Base-by-base conservation (phyloP, 2,797 vertebrate genomes). In the Myioborus melanocephalus region DNA sequence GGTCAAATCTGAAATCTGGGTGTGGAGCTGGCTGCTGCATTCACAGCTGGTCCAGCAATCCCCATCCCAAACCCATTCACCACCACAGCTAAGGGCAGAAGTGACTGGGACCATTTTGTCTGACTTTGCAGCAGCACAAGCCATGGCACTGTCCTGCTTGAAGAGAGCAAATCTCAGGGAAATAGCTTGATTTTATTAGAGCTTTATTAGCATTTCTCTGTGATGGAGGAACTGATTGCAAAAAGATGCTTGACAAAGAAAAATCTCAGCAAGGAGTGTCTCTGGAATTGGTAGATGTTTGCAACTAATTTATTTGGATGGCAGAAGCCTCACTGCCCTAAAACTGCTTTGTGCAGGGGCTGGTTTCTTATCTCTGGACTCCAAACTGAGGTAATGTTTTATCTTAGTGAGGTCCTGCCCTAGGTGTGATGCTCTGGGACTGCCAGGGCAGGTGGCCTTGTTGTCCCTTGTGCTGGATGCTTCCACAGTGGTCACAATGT, bases 381-480 rank as follows among this genome's bases (percentile, higher is more conserved):
- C 27, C n/a, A 69, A 83, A 44, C 22, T 12, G 55, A 53, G 52
- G 8, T 39, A 13, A 2, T 30, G 8, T 27, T 92, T 56, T 23
- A 1, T 44, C n/a, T 73, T 50, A 47, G 34, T 7, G 35, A 63
- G 0, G 2, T n/a, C 11, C 28, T 61, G 37, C 50, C 28, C 65
- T 10, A n/a, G 30, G 35, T 26, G 57, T 21, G 83, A 72, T 69
- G 86, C 77, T 47, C 59, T 57, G 55, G 39, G 28, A 39, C 46
- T 70, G 35, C 41, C 35, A 39, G 35, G 34, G 49, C 26, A 28
- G n/a, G 28, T 0, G 0, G 19, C 52, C 34, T 26, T 17, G 5
- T 9, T 69, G 49, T 76, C 21, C 56, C 14, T 10, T 1, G 28
- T 22, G 27, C 57, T 59, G 66, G 53, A 3, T 44, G 70, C 37